Conservation (phyloP, 1,140 invertebrate genomes). For the Zaprionus inermis region DNA sequence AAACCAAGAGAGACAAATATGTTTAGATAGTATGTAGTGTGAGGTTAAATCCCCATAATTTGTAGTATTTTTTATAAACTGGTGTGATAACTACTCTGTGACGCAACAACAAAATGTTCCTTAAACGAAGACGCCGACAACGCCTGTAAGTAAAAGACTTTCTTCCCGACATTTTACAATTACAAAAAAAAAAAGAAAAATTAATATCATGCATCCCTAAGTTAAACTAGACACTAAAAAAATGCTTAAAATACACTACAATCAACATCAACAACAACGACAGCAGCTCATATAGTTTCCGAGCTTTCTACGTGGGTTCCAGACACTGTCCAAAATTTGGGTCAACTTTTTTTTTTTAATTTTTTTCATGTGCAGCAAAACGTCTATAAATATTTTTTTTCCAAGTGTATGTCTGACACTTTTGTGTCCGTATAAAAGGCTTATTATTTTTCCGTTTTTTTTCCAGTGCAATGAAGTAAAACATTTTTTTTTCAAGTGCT, state of each 20-base stretch:
- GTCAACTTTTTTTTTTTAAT: constrained; percentile 49
- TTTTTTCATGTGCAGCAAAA: constrained; percentile 63
- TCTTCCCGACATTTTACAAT: constrained; percentile 33
- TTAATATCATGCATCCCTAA: constrained; percentile 40
- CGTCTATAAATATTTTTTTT: constrained; percentile 9
- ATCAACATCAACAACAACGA: constrained; percentile 26
- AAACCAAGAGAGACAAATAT: constrained; percentile 56
- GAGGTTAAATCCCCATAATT: constrained; percentile 6
- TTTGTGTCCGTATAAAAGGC: background rate
- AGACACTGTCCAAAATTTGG: constrained; percentile 13
- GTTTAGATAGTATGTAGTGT: constrained; percentile 68
- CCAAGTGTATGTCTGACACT: constrained; percentile 1
- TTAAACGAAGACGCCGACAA: constrained; percentile 71
- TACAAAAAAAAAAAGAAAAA: constrained; percentile 38
- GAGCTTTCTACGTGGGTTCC: constrained; percentile 28
- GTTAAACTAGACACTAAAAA: constrained; percentile 47
- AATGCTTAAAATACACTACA: constrained; percentile 16
- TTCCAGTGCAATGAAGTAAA: constrained; percentile 16
- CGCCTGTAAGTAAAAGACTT: constrained; percentile 76
- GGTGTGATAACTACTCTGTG: constrained; percentile 60
- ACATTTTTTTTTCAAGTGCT: constrained; percentile 16
- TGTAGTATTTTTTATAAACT: constrained; percentile 50
- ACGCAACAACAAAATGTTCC: constrained; percentile 63
- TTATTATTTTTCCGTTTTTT: constrained; percentile 18
- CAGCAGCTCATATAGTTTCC: constrained; percentile 10